These are phyloP conservation scores for Thamnophis elegans DNA, from an alignment of 2,797 vertebrate species.

Conservation along the genomic window DNA sequence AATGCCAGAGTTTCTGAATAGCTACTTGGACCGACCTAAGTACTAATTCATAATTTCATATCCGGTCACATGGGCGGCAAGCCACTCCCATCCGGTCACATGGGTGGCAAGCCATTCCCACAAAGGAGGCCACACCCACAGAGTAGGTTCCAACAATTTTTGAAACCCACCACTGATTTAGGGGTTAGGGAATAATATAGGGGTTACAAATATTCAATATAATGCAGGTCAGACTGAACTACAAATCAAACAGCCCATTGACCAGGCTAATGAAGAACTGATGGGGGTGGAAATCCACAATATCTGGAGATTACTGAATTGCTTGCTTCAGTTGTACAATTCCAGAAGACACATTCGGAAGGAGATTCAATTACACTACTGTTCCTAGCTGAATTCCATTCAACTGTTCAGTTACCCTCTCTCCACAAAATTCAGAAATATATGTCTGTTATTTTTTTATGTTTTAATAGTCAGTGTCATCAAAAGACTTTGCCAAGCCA, in stretches of 20 bases:
- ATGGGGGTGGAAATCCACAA: background rate
- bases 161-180: too few relatives aligned
- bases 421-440: background rate
- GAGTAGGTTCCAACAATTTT: too few relatives aligned
- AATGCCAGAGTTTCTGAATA: too few relatives aligned
- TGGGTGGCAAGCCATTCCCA: too few relatives aligned
- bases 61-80: too few relatives aligned
- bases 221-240: background rate
- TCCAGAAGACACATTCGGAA: background rate
- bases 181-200: background rate
- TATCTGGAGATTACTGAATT: background rate
- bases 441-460: background rate
- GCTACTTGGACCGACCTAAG: too few relatives aligned
- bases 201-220: background rate
- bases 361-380: background rate
- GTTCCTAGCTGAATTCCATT: background rate
- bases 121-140: too few relatives aligned
- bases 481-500: slow-evolving; percentile 2
- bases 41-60: too few relatives aligned
- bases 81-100: too few relatives aligned
- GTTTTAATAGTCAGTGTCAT: background rate
- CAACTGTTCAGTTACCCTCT: background rate
- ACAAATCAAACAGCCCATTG: background rate
- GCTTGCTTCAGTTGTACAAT: background rate
- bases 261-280: background rate